Conservation (phyloP, 2,113 vertebrate genomes). For the Pteruthius melanotis region DNA sequence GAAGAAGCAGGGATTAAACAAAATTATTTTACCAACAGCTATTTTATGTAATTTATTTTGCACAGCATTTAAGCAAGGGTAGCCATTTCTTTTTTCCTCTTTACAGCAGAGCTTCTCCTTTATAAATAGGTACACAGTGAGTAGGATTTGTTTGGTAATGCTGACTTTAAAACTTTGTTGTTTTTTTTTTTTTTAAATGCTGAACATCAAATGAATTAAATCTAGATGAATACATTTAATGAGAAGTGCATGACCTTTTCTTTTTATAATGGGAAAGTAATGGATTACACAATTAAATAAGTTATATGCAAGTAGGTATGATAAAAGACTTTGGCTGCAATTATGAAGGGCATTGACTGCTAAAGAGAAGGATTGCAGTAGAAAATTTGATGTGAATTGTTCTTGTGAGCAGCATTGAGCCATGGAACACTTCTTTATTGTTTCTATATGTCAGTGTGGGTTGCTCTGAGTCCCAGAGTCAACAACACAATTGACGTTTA, state of each 20-base stretch:
- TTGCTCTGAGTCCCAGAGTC: background rate
- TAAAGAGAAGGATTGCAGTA: background rate
- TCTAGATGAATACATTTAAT: slow-evolving; percentile 1
- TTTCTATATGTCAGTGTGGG: background rate
- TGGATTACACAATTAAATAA: background rate
- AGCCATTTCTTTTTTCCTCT: background rate
- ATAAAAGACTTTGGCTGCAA: background rate
- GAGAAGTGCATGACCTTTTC: slow-evolving; percentile 22
- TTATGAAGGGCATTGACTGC: background rate
- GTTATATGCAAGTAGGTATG: background rate
- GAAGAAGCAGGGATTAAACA: background rate
- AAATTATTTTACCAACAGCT: background rate
- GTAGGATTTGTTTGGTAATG: background rate
- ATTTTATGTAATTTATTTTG: background rate
- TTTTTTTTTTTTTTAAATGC: background rate
- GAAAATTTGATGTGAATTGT: background rate
- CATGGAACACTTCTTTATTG: background rate
- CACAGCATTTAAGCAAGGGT: background rate
- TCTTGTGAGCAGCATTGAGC: background rate
- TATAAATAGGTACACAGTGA: background rate
- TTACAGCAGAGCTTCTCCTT: background rate
- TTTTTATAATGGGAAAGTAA: slow-evolving; percentile 14
- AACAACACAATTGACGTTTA: background rate
- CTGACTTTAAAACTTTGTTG: background rate
- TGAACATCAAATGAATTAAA: background rate